Evolutionary conservation across 2,797 vertebrate species (phyloP).

Genomic region (Enteromius viviparus): DNA sequence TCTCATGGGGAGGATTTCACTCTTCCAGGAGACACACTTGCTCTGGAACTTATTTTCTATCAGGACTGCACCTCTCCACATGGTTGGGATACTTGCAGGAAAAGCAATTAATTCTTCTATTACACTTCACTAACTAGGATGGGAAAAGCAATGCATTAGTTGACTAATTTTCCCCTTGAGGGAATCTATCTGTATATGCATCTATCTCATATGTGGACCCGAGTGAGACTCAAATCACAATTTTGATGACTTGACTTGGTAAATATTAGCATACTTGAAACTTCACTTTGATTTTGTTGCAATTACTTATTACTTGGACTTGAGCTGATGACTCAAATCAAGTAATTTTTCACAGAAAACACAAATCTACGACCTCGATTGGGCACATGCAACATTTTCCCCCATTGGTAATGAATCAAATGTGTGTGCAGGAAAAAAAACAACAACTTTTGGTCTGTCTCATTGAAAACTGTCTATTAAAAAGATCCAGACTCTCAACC

Average conservation of each 20-base stretch:
- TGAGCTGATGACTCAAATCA: slow-evolving; percentile 32
- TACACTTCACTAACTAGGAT: slow-evolving; percentile 40
- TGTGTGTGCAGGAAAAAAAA: background rate
- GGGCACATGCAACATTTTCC: background rate
- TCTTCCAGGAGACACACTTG: slow-evolving; percentile 77
- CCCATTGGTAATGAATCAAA: background rate
- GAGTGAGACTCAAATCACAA: slow-evolving; percentile 22
- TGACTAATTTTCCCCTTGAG: slow-evolving; percentile 26
- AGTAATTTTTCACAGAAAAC: slow-evolving; percentile 28
- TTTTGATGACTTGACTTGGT: slow-evolving; percentile 39
- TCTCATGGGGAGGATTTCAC: slow-evolving; percentile 77
- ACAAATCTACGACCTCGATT: slow-evolving; percentile 14
- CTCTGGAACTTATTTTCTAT: slow-evolving; percentile 69
- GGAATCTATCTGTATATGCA: slow-evolving; percentile 26
- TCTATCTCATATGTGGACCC: slow-evolving; percentile 17
- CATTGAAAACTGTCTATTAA: background rate
- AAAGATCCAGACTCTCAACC: slow-evolving; percentile 2
- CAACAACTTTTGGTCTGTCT: background rate
- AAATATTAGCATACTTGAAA: slow-evolving; percentile 28
- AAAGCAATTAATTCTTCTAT: slow-evolving; percentile 42
- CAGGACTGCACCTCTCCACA: slow-evolving; percentile 63
- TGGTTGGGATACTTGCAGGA: slow-evolving; percentile 55
- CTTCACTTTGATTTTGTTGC: slow-evolving; percentile 39
- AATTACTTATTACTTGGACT: slow-evolving; percentile 36
- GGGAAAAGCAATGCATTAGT: slow-evolving; percentile 26